Percentiles rank a stretch among this genome's conserved stretches.
Evolutionary conservation across 2,797 vertebrate species (phyloP).

Genomic region (Apogon talboti): DNA sequence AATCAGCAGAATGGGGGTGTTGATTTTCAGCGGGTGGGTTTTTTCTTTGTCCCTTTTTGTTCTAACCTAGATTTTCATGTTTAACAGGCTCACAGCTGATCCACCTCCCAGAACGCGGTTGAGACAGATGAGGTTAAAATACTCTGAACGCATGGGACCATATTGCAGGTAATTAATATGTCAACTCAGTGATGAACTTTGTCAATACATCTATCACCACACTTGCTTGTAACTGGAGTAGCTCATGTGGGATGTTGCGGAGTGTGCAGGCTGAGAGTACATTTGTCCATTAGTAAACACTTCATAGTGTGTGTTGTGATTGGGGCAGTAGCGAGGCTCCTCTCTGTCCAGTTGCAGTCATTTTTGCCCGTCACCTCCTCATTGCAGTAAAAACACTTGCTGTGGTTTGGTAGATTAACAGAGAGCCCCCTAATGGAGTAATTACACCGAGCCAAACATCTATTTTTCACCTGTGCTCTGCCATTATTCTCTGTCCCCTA

Average conservation of each 20-base stretch:
- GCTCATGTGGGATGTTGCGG: slow-evolving; percentile 64
- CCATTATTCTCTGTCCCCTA: slow-evolving; percentile 94
- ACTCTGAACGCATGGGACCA: slow-evolving; percentile 60
- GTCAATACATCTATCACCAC: slow-evolving; percentile 67
- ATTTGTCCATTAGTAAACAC: slow-evolving; percentile 82
- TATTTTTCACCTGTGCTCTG: slow-evolving; percentile 92
- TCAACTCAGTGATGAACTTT: slow-evolving; percentile 72
- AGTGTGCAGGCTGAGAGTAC: slow-evolving; percentile 66
- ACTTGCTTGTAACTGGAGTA: slow-evolving; percentile 69
- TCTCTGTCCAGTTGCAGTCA: slow-evolving; percentile 78
- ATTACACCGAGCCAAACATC: slow-evolving; percentile 89
- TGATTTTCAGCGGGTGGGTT: slow-evolving; percentile 69
- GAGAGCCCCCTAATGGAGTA: slow-evolving; percentile 89
- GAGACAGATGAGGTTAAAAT: slow-evolving; percentile 71
- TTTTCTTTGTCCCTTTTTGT: slow-evolving; percentile 52
- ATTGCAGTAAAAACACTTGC: slow-evolving; percentile 84
- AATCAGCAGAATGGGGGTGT: slow-evolving; percentile 75
- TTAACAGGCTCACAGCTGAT: slow-evolving; percentile 67
- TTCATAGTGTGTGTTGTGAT: slow-evolving; percentile 79
- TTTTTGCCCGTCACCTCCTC: slow-evolving; percentile 79
- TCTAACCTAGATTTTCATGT: slow-evolving; percentile 75
- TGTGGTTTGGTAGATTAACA: slow-evolving; percentile 86
- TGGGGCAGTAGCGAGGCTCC: slow-evolving; percentile 65
- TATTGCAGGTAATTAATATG: slow-evolving; percentile 78
- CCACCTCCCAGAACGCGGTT: slow-evolving; percentile 50